A percentile compares a stretch with the other conserved stretches of the same genome.
These are phyloP conservation scores for Gymnocheta viridis DNA, from an alignment of 2,888 invertebrate genomes.

Conservation along the genomic window DNA sequence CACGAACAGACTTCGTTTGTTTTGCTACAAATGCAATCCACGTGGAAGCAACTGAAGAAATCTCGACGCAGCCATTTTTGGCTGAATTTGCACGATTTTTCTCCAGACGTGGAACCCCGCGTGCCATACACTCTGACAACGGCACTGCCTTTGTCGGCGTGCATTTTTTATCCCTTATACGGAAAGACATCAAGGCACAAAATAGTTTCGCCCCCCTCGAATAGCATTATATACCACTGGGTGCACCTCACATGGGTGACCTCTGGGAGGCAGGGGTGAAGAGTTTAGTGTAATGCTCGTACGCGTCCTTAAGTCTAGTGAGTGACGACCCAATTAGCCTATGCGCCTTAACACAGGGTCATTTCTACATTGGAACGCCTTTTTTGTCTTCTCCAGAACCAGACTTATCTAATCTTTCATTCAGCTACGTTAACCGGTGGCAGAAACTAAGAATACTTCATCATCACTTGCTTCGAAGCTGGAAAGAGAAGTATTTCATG, in stretches of 20 bases:
- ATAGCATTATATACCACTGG: not conserved
- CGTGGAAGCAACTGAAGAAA: no score
- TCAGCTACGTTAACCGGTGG: no score
- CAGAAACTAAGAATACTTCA: no score
- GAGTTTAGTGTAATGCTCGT: not conserved
- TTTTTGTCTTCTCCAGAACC: not conserved
- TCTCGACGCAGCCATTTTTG: no score
- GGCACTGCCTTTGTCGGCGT: not conserved
- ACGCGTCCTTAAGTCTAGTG: not conserved
- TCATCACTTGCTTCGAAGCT: no score
- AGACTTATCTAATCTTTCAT: no score
- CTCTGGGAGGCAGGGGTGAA: not conserved
- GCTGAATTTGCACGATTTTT: not conserved
- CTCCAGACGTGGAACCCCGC: not conserved
- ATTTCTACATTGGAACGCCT: not conserved
- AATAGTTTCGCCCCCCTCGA: not conserved
- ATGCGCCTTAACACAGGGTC: not conserved
- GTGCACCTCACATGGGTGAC: not conserved
- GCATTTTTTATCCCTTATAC: no score
- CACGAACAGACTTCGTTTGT: not conserved
- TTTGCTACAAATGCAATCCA: not conserved
- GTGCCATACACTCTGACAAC: not conserved
- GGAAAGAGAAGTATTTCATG: no score
- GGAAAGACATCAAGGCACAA: not conserved
- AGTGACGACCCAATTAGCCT: not conserved